phyloP scores from a whole-genome alignment of 2,797 vertebrate species.

The Macropus fuliginosus region DNA sequence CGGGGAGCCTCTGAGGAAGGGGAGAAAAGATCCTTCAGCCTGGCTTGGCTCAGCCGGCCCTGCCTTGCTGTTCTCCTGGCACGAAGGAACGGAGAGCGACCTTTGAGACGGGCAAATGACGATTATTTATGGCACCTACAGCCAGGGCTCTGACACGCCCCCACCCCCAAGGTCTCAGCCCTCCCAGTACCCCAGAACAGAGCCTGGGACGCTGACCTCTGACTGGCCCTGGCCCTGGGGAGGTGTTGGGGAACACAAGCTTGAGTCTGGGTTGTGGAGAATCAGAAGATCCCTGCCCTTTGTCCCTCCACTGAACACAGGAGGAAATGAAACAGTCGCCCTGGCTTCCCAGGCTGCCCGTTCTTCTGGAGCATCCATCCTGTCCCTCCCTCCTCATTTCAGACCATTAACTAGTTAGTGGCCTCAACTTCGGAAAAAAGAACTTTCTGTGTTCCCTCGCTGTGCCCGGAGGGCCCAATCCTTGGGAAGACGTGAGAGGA shows the following conservation, averaged over 20 bases:
- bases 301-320: not conserved
- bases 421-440: not conserved
- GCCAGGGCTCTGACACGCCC: not conserved
- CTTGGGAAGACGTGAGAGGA: not conserved
- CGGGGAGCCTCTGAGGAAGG: not conserved
- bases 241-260: not conserved
- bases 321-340: not conserved
- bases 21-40: not conserved
- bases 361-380: not conserved
- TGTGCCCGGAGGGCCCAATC: not conserved
- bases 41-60: not conserved
- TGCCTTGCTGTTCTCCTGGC: constrained; percentile 28
- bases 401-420: not conserved
- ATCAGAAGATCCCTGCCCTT: not conserved
- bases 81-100: constrained; percentile 2
- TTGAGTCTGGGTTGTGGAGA: not conserved
- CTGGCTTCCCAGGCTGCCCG: not conserved
- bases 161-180: not conserved
- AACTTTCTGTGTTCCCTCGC: not conserved
- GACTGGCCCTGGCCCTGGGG: not conserved
- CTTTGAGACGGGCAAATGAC: not conserved
- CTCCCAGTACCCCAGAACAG: not conserved
- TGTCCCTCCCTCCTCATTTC: not conserved
- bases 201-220: not conserved
- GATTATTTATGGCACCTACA: too few relatives aligned